Base-by-base conservation (phyloP, 2,797 vertebrate genomes). In the Coluber constrictor region DNA sequence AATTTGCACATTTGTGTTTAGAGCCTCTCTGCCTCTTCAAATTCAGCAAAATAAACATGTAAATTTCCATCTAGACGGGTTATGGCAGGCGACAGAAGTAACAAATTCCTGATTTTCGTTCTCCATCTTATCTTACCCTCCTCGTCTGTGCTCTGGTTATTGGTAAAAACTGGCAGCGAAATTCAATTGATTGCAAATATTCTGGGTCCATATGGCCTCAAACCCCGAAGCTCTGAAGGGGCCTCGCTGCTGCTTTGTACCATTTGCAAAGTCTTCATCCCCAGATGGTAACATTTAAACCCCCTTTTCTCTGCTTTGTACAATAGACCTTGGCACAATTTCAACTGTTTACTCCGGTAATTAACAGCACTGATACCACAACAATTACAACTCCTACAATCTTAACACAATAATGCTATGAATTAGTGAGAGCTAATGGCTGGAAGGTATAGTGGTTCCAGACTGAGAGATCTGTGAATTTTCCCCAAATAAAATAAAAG, bases 211-310 rank as follows among this genome's bases (percentile, higher is more conserved):
- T 99, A 98, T 99, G 99, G 99, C 98, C 98, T 98, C 96, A 96
- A 98, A 98, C 98, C 98, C 99, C 97, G 98, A 98, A 98, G 98
- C 98, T 97, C 97, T 97, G 98, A 98, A 97, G 98, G 98, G 98
- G 98, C 98, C 98, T 98, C 97, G 97, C 98, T 98, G 98, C 98
- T 98, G 98, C 97, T 98, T 96, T 96, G 97, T 95, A 98, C 98
- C 98, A 98, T 98, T 99, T 98, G 97, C 98, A 98, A 98, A 98
- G 98, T 98, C 98, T 97, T 98, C 97, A 97, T 99, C 98, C 99
- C 98, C 99, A 99, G 99, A 99, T 99, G 99, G 99, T 98, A 98
- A 98, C 98, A 99, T 99, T 99, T 99, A 99, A 98, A 98, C 98
- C 98, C 97, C 98, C 98, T 98, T 98, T 98, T 97, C 98, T 98